Percentiles rank a stretch among this genome's conserved stretches.
Evolutionary conservation across 2,113 vertebrate species (phyloP).

Genomic region (Halichoeres trimaculatus): DNA sequence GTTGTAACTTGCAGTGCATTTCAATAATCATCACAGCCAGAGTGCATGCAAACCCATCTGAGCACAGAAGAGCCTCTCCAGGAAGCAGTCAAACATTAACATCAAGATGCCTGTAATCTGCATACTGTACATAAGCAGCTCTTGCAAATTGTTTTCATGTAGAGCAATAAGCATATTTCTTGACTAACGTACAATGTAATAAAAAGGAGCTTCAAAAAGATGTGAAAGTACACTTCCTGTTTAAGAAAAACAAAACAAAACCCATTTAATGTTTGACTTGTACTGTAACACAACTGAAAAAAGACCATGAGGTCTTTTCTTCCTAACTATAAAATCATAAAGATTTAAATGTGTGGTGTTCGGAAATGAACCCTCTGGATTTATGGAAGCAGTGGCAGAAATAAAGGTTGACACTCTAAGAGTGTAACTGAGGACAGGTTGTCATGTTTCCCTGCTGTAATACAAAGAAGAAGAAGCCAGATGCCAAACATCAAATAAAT

Average conservation of each 20-base stretch:
- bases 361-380: too few species aligned
- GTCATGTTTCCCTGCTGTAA: neutral
- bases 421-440: neutral
- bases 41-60: too few species aligned
- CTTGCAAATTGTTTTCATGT: neutral
- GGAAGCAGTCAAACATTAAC: neutral
- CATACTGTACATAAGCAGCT: neutral
- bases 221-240: too few species aligned
- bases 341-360: too few species aligned
- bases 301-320: too few species aligned
- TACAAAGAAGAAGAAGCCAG: neutral
- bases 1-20: neutral
- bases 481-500: neutral
- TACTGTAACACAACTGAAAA: too few species aligned
- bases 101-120: neutral
- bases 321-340: too few species aligned
- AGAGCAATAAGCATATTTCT: neutral
- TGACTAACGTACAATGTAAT: neutral
- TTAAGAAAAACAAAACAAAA: too few species aligned
- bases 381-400: too few species aligned
- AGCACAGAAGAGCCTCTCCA: neutral
- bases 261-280: too few species aligned
- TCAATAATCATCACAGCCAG: neutral
- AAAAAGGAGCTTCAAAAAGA: neutral
- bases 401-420: neutral